Evolutionary conservation across 2,888 invertebrate genomes (phyloP), one percentile per base, ranked within the genome.

Genomic region (Choristoneura rosaceana): DNA sequence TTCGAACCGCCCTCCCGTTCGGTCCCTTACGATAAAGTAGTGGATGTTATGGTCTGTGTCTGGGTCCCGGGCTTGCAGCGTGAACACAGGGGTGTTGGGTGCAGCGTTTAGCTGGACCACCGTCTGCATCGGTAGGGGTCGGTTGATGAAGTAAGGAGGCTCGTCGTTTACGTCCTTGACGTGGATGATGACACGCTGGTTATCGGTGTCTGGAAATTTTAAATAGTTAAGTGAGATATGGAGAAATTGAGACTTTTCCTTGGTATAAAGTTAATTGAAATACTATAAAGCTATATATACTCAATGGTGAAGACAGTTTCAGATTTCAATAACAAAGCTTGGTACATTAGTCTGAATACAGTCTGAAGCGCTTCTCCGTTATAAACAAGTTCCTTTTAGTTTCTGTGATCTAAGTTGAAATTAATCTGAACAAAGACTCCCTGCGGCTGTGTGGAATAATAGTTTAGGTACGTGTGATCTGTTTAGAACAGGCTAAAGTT

Each of bases 81-180:
- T 99, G 92, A 99, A 99, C 4, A 99, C 99, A 5, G 98, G 98
- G 0, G 98, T 98, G 88, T 99, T 99, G 52, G 98, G 97, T 4
- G 98, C 97, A 4, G 99, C 99, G 88, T 99, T 99, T 69, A 98
- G 95, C 85, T 99, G 98, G 0, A 99, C 99, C 74, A 99, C 99
- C 0, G 99, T 98, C 91, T 99, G 98, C 98, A 99, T 99, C 17
- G 99, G 99, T 77, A 98, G 94, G 0, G 99, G 99, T 1, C 98
- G 96, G 93, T 99, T 99, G 94, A 99, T 98, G 95, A 99, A 99
- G 90, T 98, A 98, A 0, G 99, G 99, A 0, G 98, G 97, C 90
- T 99, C 99, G 89, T 99, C 99, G 93, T 99, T 99, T 69, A 99
- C 97, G 90, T 99, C 99, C 86, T 98, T 97, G 78, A 99, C 97